Percentiles rank a stretch among this genome's conserved stretches.
Conservation (phyloP, 2,113 vertebrate genomes). For the Alethe diademata region DNA sequence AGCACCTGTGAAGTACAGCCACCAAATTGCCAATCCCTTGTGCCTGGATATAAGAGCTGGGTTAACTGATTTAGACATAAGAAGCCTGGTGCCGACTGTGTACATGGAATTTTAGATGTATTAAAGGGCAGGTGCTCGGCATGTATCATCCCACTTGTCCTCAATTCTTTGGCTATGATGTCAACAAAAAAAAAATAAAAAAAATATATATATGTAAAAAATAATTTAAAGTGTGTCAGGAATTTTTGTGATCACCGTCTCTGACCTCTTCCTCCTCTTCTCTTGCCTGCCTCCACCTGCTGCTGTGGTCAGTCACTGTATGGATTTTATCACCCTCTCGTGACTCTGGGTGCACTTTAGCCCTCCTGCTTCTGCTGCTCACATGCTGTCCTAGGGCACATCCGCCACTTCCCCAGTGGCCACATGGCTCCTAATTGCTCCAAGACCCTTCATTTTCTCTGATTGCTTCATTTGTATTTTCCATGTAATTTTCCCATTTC, state of each 20-base stretch:
- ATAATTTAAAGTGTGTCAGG: not conserved
- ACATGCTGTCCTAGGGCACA: accelerated
- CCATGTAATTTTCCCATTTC: not conserved
- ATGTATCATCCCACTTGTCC: accelerated
- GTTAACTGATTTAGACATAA: not conserved
- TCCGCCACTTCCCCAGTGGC: accelerated
- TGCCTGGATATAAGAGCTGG: accelerated
- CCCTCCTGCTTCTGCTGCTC: accelerated
- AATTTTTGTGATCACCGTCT: not conserved
- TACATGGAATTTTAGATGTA: not conserved
- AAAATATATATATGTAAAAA: not conserved
- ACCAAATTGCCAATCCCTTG: accelerated
- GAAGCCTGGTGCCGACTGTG: not conserved
- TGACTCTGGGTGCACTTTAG: not conserved
- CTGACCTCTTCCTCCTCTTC: not conserved
- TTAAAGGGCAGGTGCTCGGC: accelerated
- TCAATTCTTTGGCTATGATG: not conserved
- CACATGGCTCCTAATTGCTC: not conserved
- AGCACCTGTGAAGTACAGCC: accelerated
- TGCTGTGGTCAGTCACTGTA: not conserved
- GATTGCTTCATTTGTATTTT: not conserved
- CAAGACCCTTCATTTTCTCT: not conserved
- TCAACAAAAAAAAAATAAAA: not conserved
- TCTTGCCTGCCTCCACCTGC: not conserved
- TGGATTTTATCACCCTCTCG: not conserved